These are phyloP conservation scores for Seira sanloemensis DNA, from an alignment of 2,888 invertebrate species.

Conservation along the genomic window DNA sequence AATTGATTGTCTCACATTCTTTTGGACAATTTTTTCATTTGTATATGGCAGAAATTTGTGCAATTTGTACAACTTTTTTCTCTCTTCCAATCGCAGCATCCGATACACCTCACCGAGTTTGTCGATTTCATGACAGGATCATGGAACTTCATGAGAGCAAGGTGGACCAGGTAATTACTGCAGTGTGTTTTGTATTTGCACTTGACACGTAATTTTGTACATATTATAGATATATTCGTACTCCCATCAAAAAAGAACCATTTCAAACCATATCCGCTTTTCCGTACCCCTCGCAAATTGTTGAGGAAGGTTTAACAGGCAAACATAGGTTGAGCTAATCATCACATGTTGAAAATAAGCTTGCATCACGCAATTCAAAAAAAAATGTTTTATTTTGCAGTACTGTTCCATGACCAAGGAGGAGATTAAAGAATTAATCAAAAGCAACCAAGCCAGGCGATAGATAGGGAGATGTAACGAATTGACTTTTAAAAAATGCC, in stretches of 20 bases:
- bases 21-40: too few species aligned
- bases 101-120: slow-evolving; percentile 56
- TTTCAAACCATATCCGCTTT: too few species aligned
- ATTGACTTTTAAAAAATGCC: too few species aligned
- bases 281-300: background rate
- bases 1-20: too few species aligned
- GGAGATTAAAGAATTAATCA: slow-evolving; percentile 61
- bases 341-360: background rate
- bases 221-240: background rate
- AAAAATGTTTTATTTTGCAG: slow-evolving; percentile 29
- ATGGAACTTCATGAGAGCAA: slow-evolving; percentile 69
- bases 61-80: too few species aligned
- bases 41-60: too few species aligned
- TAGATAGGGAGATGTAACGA: too few species aligned
- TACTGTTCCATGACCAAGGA: slow-evolving; percentile 65
- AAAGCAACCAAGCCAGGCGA: slow-evolving; percentile 31
- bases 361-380: background rate
- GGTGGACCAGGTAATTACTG: slow-evolving; percentile 63
- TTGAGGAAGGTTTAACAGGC: background rate
- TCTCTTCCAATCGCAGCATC: too few species aligned
- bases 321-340: background rate
- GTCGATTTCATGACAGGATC: slow-evolving; percentile 68
- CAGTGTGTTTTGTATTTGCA: background rate
- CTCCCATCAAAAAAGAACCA: too few species aligned
- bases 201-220: background rate